Conservation (phyloP, 1,140 invertebrate genomes). For the Drosophila bocqueti region DNA sequence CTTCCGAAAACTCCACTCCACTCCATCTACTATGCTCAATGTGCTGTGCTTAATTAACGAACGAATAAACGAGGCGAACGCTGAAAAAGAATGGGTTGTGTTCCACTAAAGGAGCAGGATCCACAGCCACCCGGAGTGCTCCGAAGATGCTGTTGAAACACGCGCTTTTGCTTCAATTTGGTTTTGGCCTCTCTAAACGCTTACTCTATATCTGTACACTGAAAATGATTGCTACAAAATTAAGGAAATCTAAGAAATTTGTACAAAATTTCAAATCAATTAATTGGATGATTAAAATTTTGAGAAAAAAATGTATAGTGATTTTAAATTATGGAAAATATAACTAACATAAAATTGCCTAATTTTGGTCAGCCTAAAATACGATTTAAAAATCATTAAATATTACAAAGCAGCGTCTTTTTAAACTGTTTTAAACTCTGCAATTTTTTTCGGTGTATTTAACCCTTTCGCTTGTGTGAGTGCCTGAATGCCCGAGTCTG, state of each 20-base stretch:
- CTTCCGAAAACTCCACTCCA: constrained; percentile 57
- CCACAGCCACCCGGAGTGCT: constrained; percentile 39
- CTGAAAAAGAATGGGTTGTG: constrained; percentile 40
- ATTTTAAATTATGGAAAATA: background rate
- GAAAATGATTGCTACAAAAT: constrained; percentile 6
- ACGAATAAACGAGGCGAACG: constrained; percentile 39
- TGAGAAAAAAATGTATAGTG: background rate
- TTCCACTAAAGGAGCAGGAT: constrained; percentile 32
- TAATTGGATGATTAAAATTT: background rate
- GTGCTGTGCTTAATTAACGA: constrained; percentile 78
- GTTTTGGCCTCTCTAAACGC: constrained; percentile 68
- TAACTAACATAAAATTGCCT: too few relatives aligned
- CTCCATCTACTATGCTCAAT: constrained; percentile 55
- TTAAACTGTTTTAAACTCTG: background rate
- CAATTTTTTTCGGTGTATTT: constrained; percentile 16
- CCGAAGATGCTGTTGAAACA: constrained; percentile 61
- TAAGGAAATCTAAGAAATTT: too few relatives aligned
- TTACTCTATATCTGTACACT: constrained; percentile 40
- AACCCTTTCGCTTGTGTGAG: constrained; percentile 35
- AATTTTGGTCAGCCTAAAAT: background rate
- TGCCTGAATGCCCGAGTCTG: constrained; percentile 30
- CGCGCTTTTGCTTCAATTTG: constrained; percentile 77
- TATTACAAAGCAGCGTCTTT: accelerated
- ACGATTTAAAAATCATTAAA: background rate
- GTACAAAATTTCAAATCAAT: background rate